Conservation (phyloP, 1,140 invertebrate genomes). For the Hormaphis cornu region DNA sequence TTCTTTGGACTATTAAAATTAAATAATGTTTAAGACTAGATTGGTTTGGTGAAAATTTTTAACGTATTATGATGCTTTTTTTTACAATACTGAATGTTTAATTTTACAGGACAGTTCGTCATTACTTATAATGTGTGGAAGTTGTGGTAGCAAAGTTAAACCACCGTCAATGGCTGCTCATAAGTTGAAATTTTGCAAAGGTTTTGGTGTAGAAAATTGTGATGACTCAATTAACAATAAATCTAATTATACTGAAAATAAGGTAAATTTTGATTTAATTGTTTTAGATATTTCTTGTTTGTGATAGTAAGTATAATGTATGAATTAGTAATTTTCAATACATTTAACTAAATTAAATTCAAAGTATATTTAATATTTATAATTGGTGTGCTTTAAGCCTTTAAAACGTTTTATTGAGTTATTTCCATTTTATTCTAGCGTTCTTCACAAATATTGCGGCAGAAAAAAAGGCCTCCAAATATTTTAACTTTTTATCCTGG, state of each 20-base stretch:
- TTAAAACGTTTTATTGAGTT: too few species aligned
- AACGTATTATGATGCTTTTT: too few species aligned
- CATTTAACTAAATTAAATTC: too few species aligned
- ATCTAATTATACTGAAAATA: background rate
- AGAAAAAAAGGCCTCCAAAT: slow-evolving; percentile 9
- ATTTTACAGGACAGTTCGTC: slow-evolving; percentile 8
- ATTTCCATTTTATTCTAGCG: background rate
- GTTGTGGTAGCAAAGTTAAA: slow-evolving; percentile 11
- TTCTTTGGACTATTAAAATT: too few species aligned
- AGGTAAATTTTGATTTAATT: background rate
- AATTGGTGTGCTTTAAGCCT: too few species aligned
- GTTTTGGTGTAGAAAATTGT: background rate
- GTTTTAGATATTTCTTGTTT: too few species aligned
- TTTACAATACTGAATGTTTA: too few species aligned
- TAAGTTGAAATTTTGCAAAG: background rate
- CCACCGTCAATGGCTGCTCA: background rate
- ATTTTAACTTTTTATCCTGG: slow-evolving; percentile 13
- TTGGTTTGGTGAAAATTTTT: too few species aligned
- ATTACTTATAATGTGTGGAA: background rate
- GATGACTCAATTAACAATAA: background rate
- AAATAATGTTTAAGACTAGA: too few species aligned
- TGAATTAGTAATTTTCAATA: too few species aligned
- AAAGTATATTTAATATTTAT: too few species aligned
- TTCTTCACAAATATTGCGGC: background rate
- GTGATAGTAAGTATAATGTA: too few species aligned